Conservation (phyloP, 2,888 invertebrate genomes). For the Harmothoe impar region DNA sequence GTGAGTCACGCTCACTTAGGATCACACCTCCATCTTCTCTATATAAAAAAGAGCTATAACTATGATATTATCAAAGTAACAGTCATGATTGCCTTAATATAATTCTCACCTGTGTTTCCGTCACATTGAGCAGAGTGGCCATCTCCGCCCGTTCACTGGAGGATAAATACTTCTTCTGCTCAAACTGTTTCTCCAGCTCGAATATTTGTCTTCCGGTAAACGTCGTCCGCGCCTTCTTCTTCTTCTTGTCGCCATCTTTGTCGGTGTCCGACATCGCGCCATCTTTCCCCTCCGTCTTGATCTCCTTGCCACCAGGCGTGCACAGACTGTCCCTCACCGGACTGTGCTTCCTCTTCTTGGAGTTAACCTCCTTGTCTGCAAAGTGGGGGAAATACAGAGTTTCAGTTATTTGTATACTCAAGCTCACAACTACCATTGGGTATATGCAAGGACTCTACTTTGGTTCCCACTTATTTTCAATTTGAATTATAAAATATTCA, state of each 20-base stretch:
- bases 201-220: conserved; percentile 98
- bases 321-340: neutral
- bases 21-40: too few species aligned
- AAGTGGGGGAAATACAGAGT: neutral
- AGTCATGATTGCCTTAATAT: too few species aligned
- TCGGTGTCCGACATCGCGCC: conserved; percentile 38
- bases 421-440: too few species aligned
- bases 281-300: neutral
- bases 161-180: conserved; percentile 96
- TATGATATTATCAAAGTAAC: too few species aligned
- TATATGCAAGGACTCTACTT: too few species aligned
- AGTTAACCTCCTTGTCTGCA: conserved; percentile 47
- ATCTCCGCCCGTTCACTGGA: conserved; percentile 96
- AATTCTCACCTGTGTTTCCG: conserved; percentile 93
- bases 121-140: conserved; percentile 96
- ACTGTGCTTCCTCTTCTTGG: conserved; percentile 42
- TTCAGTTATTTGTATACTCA: too few species aligned
- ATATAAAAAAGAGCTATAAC: too few species aligned
- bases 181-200: conserved; percentile 97
- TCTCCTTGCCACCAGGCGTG: neutral
- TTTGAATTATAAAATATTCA: too few species aligned
- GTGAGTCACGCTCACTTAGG: too few species aligned
- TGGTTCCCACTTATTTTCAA: too few species aligned
- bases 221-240: conserved; percentile 93
- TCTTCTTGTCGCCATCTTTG: conserved; percentile 75